phyloP scores from a whole-genome alignment of 2,888 invertebrate species.

The Didymodactylos carnosus region DNA sequence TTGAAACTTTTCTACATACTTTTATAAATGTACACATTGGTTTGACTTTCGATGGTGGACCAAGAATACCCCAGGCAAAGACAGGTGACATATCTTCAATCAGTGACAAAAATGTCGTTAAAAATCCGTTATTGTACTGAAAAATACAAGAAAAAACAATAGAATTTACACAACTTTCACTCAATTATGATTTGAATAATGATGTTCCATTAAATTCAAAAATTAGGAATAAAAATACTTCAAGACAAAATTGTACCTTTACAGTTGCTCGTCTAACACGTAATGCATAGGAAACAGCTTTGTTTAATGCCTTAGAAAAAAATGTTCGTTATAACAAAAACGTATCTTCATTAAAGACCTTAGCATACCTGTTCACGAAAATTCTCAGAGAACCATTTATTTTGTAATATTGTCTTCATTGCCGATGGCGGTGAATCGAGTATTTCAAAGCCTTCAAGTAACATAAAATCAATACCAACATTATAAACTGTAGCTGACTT shows the following conservation, averaged over 20 bases:
- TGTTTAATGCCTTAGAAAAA: conserved; percentile 71
- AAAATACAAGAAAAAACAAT: no score
- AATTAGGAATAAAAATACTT: not conserved
- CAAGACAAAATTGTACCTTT: conserved; percentile 35
- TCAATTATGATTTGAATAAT: no score
- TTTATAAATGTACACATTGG: conserved; percentile 73
- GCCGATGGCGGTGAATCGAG: conserved; percentile 66
- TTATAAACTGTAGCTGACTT: conserved; percentile 46
- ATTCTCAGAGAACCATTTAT: conserved; percentile 82
- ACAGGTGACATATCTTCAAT: conserved; percentile 45
- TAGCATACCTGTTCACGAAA: no score
- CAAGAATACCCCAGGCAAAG: conserved; percentile 89
- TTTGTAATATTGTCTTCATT: conserved; percentile 80
- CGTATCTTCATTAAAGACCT: no score
- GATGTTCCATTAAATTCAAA: no score
- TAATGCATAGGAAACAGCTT: conserved; percentile 88
- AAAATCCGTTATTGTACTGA: conserved; percentile 67
- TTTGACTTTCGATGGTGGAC: conserved; percentile 65
- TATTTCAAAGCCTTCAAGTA: conserved; percentile 93
- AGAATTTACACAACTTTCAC: no score
- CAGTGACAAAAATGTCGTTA: conserved; percentile 90
- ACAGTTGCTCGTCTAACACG: conserved; percentile 79
- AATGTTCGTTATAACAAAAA: no score
- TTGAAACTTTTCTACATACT: conserved; percentile 33
- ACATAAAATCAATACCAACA: conserved; percentile 78